phyloP scores from a whole-genome alignment of 2,797 vertebrate genomes.

The Oryzias dopingdopingensis region DNA sequence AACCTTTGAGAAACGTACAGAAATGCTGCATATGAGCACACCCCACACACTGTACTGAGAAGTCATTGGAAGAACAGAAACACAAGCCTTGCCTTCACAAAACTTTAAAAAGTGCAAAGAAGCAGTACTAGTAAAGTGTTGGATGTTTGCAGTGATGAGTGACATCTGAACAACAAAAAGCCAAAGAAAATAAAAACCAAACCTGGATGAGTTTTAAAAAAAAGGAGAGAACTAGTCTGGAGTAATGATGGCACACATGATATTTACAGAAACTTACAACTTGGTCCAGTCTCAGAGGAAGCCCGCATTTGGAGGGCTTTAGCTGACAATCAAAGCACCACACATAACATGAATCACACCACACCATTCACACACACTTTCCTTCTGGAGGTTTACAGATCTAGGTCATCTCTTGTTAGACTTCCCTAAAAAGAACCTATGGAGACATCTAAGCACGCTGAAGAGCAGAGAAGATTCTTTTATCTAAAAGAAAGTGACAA shows the following conservation, averaged over 20 bases:
- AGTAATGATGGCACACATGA: slow-evolving; percentile 59
- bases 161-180: slow-evolving; percentile 42
- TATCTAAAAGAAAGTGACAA: slow-evolving; percentile 25
- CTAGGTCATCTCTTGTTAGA: slow-evolving; percentile 13
- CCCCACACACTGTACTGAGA: slow-evolving; percentile 34
- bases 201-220: slow-evolving; percentile 16
- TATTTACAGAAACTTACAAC: slow-evolving; percentile 72
- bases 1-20: slow-evolving; percentile 28
- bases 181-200: background rate
- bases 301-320: slow-evolving; percentile 66
- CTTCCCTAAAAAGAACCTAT: slow-evolving; percentile 24
- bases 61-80: slow-evolving; percentile 54
- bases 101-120: slow-evolving; percentile 48
- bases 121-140: slow-evolving; percentile 37
- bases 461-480: slow-evolving; percentile 58
- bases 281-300: slow-evolving; percentile 67
- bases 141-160: slow-evolving; percentile 41
- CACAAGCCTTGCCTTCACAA: slow-evolving; percentile 47
- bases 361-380: slow-evolving; percentile 58
- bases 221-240: slow-evolving; percentile 37
- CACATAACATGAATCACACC: slow-evolving; percentile 58
- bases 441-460: slow-evolving; percentile 29
- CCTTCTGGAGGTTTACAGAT: slow-evolving; percentile 21
- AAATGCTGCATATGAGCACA: slow-evolving; percentile 39
- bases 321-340: slow-evolving; percentile 68